Evolutionary conservation across 1,140 invertebrate species (phyloP).

Genomic region (Arctopsyche grandis): DNA sequence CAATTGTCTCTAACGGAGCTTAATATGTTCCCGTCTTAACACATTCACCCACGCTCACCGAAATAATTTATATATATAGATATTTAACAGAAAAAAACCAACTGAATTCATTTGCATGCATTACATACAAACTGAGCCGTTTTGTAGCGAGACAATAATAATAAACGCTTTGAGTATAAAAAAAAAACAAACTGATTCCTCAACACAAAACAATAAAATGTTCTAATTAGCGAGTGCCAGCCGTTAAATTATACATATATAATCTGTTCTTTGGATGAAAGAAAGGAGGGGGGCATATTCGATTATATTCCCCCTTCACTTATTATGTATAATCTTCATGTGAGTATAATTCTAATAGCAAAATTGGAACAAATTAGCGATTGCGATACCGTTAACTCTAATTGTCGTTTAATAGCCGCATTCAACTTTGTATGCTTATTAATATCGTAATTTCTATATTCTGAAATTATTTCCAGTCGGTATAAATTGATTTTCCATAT

Average conservation of each 20-base stretch:
- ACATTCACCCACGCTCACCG: not conserved
- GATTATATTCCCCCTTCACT: constrained; percentile 40
- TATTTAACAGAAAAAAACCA: constrained; percentile 11
- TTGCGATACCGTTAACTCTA: too few relatives aligned
- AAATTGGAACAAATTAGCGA: too few relatives aligned
- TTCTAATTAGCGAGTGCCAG: constrained; percentile 52
- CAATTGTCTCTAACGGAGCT: constrained; percentile 15
- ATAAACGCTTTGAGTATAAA: constrained; percentile 29
- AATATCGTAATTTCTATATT: not conserved
- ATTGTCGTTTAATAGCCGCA: too few relatives aligned
- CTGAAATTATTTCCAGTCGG: too few relatives aligned
- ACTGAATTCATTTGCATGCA: constrained; percentile 51
- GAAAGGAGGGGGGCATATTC: not conserved
- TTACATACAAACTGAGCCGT: constrained; percentile 16
- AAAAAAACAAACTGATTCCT: constrained; percentile 52
- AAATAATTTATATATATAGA: not conserved
- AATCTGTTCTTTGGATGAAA: constrained; percentile 15
- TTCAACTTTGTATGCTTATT: too few relatives aligned
- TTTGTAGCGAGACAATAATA: constrained; percentile 47
- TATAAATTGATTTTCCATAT: too few relatives aligned
- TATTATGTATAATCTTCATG: not conserved
- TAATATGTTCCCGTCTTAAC: not conserved
- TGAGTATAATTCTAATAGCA: too few relatives aligned
- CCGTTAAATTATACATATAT: constrained; percentile 50
- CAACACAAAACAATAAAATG: constrained; percentile 50